phyloP scores from a whole-genome alignment of 2,888 invertebrate genomes.

The Nudaria mundana region DNA sequence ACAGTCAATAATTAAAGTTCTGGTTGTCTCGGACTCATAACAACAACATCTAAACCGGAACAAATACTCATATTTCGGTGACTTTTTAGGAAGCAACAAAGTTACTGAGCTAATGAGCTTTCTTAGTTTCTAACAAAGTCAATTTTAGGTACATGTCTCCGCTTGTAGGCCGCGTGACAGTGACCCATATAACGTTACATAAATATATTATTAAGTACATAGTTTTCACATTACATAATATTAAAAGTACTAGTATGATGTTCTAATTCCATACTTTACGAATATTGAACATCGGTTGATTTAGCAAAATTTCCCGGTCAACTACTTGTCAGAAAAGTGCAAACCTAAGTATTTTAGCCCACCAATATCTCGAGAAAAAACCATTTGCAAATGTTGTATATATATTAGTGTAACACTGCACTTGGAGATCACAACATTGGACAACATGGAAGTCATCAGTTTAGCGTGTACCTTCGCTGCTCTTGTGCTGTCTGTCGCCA shows the following conservation, averaged over 20 bases:
- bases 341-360: conserved; percentile 40
- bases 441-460: conserved; percentile 54
- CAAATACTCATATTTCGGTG: no score
- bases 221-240: background rate
- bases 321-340: conserved; percentile 17
- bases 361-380: conserved; percentile 28
- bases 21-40: no score
- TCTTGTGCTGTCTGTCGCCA: conserved; percentile 29
- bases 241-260: background rate
- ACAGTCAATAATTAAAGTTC: no score
- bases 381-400: conserved; percentile 48
- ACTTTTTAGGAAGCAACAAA: no score
- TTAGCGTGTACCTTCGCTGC: conserved; percentile 38
- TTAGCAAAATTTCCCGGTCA: conserved; percentile 54
- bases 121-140: no score
- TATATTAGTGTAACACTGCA: conserved; percentile 49
- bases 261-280: conserved; percentile 7
- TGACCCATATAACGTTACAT: background rate
- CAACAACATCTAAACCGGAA: no score
- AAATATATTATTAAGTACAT: background rate
- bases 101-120: no score
- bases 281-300: conserved; percentile 26
- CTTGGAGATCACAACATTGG: conserved; percentile 37
- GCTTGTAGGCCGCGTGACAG: no score
- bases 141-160: no score